Percentiles rank a stretch among this genome's conserved stretches.
These are phyloP conservation scores for Amiota mariae DNA, from an alignment of 2,888 invertebrate species.

Conservation along the genomic window DNA sequence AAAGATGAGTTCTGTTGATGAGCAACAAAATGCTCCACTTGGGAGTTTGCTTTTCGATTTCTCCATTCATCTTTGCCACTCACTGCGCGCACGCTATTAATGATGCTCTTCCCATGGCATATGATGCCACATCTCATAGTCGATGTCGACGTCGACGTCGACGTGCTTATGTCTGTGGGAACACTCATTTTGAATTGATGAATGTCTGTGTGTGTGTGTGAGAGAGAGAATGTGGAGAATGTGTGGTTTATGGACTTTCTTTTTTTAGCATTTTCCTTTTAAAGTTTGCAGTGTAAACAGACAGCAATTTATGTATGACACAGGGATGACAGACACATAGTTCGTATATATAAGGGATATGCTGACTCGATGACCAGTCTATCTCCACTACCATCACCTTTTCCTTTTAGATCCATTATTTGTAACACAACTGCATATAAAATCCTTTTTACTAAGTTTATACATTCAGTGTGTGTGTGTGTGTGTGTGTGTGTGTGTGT, in stretches of 20 bases:
- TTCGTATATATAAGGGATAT: not conserved
- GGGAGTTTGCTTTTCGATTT: constrained; percentile 16
- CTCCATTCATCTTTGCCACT: constrained; percentile 5
- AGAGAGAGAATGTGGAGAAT: no score
- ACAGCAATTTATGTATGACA: not conserved
- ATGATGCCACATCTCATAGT: no score
- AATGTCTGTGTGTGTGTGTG: constrained; percentile 28
- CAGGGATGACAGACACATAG: not conserved
- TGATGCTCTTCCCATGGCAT: not conserved
- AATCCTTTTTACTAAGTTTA: no score
- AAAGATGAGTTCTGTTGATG: constrained; percentile 31
- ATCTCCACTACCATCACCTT: constrained; percentile 6
- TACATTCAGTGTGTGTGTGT: no score
- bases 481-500: no score
- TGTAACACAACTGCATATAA: no score
- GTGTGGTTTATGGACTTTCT: not conserved
- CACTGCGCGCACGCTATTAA: constrained; percentile 3
- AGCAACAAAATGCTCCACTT: constrained; percentile 16
- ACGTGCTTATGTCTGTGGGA: constrained; percentile 44
- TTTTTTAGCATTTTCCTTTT: constrained; percentile 17
- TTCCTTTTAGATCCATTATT: constrained; percentile 33
- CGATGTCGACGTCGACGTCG: not conserved
- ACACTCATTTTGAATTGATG: constrained; percentile 58
- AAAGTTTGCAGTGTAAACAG: not conserved
- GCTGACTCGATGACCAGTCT: not conserved